A percentile compares a stretch with the other conserved stretches of the same genome.
Evolutionary conservation across 1,140 invertebrate species (phyloP).

Genomic region (Drosophila orosa): DNA sequence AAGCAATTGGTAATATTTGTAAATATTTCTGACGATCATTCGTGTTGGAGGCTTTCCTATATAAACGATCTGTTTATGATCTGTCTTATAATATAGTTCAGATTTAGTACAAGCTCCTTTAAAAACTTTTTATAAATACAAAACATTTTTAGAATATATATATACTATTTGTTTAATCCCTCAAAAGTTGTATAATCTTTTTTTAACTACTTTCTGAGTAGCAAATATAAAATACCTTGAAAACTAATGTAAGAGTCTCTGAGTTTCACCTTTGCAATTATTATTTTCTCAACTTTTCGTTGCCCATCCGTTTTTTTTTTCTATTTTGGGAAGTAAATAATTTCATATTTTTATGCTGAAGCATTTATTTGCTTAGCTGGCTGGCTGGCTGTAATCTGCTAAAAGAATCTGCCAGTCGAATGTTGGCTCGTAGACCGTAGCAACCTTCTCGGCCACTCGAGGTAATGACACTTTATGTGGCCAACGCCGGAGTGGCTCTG

Average conservation of each 20-base stretch:
- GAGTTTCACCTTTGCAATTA: not conserved
- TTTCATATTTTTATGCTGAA: slow-evolving; percentile 79
- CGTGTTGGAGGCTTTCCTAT: no score
- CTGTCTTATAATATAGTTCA: no score
- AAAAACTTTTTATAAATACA: no score
- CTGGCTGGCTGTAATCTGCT: slow-evolving; percentile 59
- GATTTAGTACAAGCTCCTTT: no score
- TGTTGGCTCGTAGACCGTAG: slow-evolving; percentile 18
- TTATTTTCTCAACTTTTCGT: slow-evolving; percentile 3
- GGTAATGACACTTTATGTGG: slow-evolving; percentile 83
- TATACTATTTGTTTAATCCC: no score
- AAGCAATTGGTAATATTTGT: no score
- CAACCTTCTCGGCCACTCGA: slow-evolving; percentile 61
- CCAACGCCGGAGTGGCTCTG: slow-evolving; percentile 49
- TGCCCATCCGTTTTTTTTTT: slow-evolving; percentile 23
- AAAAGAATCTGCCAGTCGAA: slow-evolving; percentile 52
- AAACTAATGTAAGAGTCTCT: slow-evolving; percentile 8
- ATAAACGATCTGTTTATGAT: no score
- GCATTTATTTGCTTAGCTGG: slow-evolving; percentile 70
- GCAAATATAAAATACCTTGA: not conserved
- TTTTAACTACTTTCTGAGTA: not conserved
- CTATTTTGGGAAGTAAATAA: slow-evolving; percentile 63
- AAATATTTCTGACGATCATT: no score
- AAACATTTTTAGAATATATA: no score
- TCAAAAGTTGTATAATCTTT: no score